phyloP scores from a whole-genome alignment of 2,888 invertebrate genomes.

The Synergus gifuensis region DNA sequence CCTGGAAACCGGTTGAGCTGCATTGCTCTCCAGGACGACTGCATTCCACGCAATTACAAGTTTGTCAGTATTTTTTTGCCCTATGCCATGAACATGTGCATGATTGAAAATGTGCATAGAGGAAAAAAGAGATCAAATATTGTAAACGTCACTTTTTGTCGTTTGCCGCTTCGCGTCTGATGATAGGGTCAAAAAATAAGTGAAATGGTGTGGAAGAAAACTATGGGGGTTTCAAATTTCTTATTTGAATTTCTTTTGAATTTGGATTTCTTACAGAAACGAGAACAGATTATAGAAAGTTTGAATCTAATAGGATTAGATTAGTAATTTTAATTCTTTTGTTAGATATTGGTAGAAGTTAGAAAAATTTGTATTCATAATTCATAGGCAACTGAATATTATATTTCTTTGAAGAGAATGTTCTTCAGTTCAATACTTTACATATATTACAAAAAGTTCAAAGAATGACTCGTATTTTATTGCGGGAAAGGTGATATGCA shows the following conservation, averaged over 20 bases:
- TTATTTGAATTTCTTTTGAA: neutral
- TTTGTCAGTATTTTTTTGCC: conserved; percentile 34
- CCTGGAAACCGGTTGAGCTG: conserved; percentile 54
- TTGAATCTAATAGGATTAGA: too few species aligned
- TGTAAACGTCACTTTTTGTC: conserved; percentile 25
- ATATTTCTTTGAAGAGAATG: neutral
- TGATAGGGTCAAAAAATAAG: neutral
- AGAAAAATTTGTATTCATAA: too few species aligned
- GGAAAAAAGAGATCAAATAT: conserved; percentile 5
- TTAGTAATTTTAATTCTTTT: too few species aligned
- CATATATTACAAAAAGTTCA: neutral
- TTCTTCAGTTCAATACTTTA: neutral
- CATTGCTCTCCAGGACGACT: conserved; percentile 49
- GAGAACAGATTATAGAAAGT: too few species aligned
- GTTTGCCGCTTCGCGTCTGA: conserved; percentile 2
- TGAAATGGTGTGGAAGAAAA: neutral
- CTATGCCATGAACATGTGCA: conserved; percentile 15
- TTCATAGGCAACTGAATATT: neutral
- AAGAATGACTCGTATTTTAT: neutral
- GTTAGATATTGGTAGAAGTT: neutral
- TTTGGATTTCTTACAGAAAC: neutral
- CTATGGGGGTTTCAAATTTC: neutral
- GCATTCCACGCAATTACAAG: conserved; percentile 51
- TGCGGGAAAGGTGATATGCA: neutral
- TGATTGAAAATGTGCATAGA: neutral